phyloP scores from a whole-genome alignment of 23 tunicate genomes.

The Trididemnum miniatum region DNA sequence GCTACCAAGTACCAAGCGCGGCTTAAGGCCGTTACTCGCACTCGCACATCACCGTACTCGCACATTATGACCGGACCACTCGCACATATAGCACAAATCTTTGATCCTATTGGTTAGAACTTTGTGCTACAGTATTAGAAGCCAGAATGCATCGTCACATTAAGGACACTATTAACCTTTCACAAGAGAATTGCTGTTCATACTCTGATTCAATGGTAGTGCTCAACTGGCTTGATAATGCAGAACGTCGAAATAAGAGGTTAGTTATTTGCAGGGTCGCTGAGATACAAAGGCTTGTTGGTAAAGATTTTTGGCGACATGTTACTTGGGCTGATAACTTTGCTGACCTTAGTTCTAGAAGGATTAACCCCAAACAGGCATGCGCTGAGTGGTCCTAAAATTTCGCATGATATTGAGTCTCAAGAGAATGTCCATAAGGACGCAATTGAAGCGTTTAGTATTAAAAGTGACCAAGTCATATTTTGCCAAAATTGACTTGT shows the following conservation, averaged over 20 bases:
- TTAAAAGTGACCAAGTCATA: too few species aligned
- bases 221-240: neutral
- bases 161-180: neutral
- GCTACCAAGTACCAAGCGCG: too few species aligned
- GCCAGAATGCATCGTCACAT: constrained; percentile 23
- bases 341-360: constrained; percentile 3
- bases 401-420: neutral
- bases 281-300: neutral
- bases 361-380: constrained; percentile 2
- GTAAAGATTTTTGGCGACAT: neutral
- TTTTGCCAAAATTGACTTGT: too few species aligned
- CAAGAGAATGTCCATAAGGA: neutral
- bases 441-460: too few species aligned
- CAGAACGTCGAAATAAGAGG: neutral
- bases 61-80: too few species aligned
- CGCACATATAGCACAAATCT: constrained; percentile 7
- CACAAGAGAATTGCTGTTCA: neutral
- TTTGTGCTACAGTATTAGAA: neutral
- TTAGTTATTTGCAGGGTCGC: neutral
- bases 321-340: neutral
- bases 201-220: constrained; percentile 2
- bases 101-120: constrained; percentile 25
- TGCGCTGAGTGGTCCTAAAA: neutral
- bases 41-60: too few species aligned
- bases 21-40: too few species aligned